phyloP scores from a whole-genome alignment of 2,113 vertebrate species.

The Nyctereutes procyonoides region DNA sequence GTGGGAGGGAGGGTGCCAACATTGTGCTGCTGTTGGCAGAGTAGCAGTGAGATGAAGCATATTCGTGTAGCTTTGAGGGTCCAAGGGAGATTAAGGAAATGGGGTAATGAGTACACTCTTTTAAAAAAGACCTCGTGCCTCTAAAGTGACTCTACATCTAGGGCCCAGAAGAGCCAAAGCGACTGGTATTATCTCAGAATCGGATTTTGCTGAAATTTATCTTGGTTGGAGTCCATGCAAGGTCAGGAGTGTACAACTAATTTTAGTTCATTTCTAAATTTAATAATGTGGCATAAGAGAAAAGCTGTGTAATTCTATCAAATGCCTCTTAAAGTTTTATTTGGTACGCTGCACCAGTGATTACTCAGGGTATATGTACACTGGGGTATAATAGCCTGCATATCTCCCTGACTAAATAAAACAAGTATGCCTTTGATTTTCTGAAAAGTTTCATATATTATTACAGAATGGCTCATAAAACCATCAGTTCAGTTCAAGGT shows the following conservation, averaged over 20 bases:
- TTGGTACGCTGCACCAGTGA: neutral
- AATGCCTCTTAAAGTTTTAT: neutral
- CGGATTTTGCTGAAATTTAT: neutral
- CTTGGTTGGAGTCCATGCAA: neutral
- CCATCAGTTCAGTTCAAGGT: neutral
- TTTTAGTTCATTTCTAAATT: conserved; percentile 42
- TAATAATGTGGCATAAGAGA: neutral
- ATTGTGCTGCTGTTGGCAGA: neutral
- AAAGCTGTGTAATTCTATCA: neutral
- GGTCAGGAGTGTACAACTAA: neutral
- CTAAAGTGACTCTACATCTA: neutral
- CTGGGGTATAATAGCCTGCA: neutral
- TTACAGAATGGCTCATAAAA: conserved; percentile 32
- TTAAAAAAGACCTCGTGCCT: neutral
- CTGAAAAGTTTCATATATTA: neutral
- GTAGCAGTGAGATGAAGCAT: neutral
- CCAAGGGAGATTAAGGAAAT: neutral
- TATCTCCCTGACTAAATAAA: neutral
- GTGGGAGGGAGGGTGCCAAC: neutral
- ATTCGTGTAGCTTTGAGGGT: neutral
- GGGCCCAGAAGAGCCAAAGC: neutral
- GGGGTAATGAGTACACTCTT: neutral
- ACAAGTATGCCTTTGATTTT: neutral
- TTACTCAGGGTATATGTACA: neutral
- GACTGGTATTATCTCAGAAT: neutral